Conservation (phyloP, 92 coral and sea anemone genomes). For the Hydrozoanthus gracilis region DNA sequence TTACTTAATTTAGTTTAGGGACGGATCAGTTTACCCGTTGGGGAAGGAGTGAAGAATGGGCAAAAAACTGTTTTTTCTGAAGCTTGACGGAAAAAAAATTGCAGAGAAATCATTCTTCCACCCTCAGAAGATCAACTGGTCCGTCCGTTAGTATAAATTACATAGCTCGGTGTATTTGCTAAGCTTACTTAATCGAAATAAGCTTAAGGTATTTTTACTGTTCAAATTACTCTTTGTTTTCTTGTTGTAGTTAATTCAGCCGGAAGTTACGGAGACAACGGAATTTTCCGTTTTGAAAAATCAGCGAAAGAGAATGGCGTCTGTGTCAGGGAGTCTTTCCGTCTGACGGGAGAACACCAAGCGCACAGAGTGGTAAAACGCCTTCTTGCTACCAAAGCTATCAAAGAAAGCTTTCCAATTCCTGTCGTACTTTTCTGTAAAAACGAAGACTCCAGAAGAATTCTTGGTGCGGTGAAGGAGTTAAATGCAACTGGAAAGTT, state of each 20-base stretch:
- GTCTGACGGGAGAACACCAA: not conserved
- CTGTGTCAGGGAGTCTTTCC: not conserved
- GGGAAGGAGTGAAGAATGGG: too few species aligned
- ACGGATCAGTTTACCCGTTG: too few species aligned
- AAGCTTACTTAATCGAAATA: too few species aligned
- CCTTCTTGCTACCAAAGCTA: not conserved
- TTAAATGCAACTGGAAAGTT: conserved; percentile 10
- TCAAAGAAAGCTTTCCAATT: not conserved
- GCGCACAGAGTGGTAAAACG: not conserved
- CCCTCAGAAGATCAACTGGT: too few species aligned
- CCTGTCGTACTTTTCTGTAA: conserved; percentile 24
- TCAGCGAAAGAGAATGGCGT: not conserved
- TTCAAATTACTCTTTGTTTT: not conserved
- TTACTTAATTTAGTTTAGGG: too few species aligned
- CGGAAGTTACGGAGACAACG: conserved; percentile 22
- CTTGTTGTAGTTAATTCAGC: conserved; percentile 6
- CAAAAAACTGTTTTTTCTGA: too few species aligned
- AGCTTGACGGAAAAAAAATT: too few species aligned
- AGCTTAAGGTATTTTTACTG: too few species aligned
- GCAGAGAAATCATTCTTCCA: too few species aligned
- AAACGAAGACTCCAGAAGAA: not conserved
- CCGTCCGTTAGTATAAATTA: too few species aligned
- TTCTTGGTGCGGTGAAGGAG: conserved; percentile 4
- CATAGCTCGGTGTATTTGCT: too few species aligned
- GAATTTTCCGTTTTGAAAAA: not conserved